phyloP scores from a whole-genome alignment of 2,113 vertebrate genomes.

The Alligator sinensis region DNA sequence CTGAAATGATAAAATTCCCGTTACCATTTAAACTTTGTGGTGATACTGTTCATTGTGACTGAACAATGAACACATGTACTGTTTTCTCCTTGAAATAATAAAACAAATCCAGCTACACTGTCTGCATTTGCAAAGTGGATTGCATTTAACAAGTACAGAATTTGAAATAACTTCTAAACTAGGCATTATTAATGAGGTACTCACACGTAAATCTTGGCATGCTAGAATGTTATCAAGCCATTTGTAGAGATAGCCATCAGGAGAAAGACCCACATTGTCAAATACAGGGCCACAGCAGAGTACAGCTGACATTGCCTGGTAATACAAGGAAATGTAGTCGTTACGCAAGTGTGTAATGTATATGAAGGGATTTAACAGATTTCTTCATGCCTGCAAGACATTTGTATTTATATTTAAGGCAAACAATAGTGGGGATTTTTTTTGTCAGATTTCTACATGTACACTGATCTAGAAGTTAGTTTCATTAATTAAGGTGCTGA shows the following conservation, averaged over 20 bases:
- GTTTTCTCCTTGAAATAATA: neutral
- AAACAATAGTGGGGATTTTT: neutral
- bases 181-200: constrained; percentile 44
- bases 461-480: neutral
- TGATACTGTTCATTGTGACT: neutral
- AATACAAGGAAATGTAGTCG: neutral
- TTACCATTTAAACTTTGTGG: neutral
- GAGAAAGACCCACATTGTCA: constrained; percentile 96
- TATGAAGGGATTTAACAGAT: neutral
- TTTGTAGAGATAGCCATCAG: constrained; percentile 98
- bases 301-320: constrained; percentile 97
- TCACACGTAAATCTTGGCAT: constrained; percentile 95
- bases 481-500: neutral
- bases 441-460: neutral
- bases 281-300: constrained; percentile 97
- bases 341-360: neutral
- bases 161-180: neutral
- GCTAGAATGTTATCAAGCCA: constrained; percentile 99
- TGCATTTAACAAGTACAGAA: neutral
- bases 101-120: fast-evolving
- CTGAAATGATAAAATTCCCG: neutral
- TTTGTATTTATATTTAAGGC: neutral
- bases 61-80: neutral
- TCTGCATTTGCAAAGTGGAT: neutral
- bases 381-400: neutral